Percentiles rank a stretch among this genome's conserved stretches.
phyloP scores from a whole-genome alignment of 2,888 invertebrate species.

The Papilio elwesi region DNA sequence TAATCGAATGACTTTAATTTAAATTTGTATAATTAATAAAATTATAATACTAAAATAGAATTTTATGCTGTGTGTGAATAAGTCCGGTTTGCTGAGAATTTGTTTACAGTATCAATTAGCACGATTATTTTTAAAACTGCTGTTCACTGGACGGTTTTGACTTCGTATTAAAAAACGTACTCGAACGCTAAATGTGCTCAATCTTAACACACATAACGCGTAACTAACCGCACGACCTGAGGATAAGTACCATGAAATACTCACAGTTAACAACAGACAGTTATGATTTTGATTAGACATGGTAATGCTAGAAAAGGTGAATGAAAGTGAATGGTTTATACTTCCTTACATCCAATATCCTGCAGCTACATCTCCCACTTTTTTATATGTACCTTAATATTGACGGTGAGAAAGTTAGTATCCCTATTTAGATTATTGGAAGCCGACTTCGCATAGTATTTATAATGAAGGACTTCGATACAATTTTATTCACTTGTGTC shows the following conservation, averaged over 20 bases:
- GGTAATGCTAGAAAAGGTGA: too few species aligned
- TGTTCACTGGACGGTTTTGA: neutral
- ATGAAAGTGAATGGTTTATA: too few species aligned
- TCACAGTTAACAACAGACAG: neutral
- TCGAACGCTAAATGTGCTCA: neutral
- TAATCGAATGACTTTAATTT: conserved; percentile 19
- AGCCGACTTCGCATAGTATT: neutral
- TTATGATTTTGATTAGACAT: neutral
- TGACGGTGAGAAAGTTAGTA: too few species aligned
- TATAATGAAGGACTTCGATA: neutral
- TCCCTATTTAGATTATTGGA: conserved; percentile 5
- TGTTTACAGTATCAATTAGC: neutral
- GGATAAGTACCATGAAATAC: neutral
- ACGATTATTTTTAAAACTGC: neutral
- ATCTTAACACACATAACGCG: neutral
- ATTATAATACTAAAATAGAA: neutral
- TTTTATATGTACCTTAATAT: too few species aligned
- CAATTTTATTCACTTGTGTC: conserved; percentile 1
- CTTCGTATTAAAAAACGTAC: neutral
- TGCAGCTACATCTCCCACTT: too few species aligned
- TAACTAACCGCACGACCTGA: neutral
- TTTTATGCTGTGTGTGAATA: neutral
- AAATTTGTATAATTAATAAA: neutral
- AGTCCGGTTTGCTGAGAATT: neutral
- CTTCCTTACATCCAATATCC: too few species aligned